These are phyloP conservation scores for Caradrina clavipalpis DNA, from an alignment of 2,888 invertebrate species.

Conservation along the genomic window DNA sequence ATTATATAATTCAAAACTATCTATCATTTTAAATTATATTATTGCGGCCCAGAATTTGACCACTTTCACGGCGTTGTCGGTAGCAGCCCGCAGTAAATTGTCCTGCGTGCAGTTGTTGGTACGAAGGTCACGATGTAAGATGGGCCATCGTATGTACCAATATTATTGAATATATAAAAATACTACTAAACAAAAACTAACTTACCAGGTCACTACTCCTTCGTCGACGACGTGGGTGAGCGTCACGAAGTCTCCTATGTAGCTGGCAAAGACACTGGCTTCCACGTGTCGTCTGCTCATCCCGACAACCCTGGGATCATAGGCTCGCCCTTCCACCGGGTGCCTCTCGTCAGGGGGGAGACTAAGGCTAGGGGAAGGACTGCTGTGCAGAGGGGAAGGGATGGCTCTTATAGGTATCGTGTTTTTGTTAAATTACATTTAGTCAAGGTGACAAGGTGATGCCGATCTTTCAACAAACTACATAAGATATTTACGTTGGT, in stretches of 20 bases:
- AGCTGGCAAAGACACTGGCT: conserved; percentile 94
- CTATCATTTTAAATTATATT: too few species aligned
- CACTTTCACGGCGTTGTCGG: too few species aligned
- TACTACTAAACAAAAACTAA: neutral
- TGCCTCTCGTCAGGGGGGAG: conserved; percentile 92
- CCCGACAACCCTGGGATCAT: conserved; percentile 93
- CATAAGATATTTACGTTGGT: too few species aligned
- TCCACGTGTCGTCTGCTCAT: conserved; percentile 93
- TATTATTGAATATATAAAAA: neutral
- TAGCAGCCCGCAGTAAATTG: too few species aligned
- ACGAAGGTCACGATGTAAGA: too few species aligned
- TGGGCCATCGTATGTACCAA: too few species aligned
- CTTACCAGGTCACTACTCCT: conserved; percentile 92
- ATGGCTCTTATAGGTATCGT: conserved; percentile 93
- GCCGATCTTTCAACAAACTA: too few species aligned
- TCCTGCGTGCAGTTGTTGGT: too few species aligned
- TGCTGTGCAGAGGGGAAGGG: conserved; percentile 93
- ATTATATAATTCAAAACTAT: too few species aligned
- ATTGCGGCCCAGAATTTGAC: too few species aligned
- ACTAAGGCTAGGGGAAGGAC: conserved; percentile 93
- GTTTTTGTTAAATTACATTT: neutral
- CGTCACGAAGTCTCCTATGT: conserved; percentile 94
- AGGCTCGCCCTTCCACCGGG: conserved; percentile 92
- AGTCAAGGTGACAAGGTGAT: too few species aligned
- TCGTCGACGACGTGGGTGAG: conserved; percentile 94